These are phyloP conservation scores for Caenorhabditis tropicalis DNA, from an alignment of 1,140 invertebrate species.

Conservation along the genomic window DNA sequence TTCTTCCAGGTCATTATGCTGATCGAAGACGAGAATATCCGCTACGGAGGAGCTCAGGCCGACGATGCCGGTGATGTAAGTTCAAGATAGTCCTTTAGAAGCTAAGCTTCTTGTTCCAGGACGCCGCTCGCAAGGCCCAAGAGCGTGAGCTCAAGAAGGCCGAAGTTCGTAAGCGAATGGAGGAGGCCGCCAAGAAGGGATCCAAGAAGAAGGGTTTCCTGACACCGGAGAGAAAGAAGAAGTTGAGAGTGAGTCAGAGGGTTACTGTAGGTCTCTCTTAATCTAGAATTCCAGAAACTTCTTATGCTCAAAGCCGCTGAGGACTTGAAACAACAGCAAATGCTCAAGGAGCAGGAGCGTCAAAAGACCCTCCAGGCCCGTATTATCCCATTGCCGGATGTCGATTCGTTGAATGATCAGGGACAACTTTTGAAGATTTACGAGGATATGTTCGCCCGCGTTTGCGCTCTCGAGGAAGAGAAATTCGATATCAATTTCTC, in stretches of 20 bases:
- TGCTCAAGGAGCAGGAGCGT: conserved; percentile 94
- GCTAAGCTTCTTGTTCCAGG: too few species aligned
- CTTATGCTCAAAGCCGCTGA: conserved; percentile 99
- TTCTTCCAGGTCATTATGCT: background rate
- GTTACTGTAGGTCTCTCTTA: background rate
- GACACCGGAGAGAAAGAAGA: conserved; percentile 72
- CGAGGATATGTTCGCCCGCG: conserved; percentile 88
- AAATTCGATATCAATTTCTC: conserved; percentile 97
- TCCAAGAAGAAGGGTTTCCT: conserved; percentile 72
- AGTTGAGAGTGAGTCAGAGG: conserved; percentile 77
- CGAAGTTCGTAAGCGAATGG: conserved; percentile 70
- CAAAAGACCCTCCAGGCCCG: conserved; percentile 90
- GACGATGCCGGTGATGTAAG: conserved; percentile 50
- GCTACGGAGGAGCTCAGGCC: conserved; percentile 54
- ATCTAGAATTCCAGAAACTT: conserved; percentile 78
- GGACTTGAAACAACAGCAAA: conserved; percentile 98
- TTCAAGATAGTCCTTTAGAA: background rate
- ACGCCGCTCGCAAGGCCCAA: conserved; percentile 67
- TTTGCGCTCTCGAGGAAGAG: conserved; percentile 88
- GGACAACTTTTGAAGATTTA: conserved; percentile 88
- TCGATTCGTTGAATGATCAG: conserved; percentile 58
- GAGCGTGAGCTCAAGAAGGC: conserved; percentile 71
- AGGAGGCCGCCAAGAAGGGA: conserved; percentile 69
- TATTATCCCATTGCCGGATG: conserved; percentile 65
- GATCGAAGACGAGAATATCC: conserved; percentile 44